Evolutionary conservation across 2,113 vertebrate species (phyloP).

Genomic region (Hemiscyllium ocellatum): DNA sequence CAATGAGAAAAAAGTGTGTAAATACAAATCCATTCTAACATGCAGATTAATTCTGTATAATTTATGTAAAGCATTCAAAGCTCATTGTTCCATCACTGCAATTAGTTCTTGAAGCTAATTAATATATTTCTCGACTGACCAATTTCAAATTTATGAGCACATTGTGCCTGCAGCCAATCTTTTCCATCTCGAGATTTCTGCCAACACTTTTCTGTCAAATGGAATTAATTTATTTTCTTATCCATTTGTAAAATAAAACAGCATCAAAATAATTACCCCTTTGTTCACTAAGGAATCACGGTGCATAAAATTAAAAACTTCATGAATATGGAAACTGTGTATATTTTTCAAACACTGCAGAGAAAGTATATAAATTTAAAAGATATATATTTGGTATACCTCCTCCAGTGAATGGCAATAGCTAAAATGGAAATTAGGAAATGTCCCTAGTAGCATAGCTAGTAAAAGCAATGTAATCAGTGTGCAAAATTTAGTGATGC

Average conservation of each 20-base stretch:
- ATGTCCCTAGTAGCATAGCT: not conserved
- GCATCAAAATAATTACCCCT: slow-evolving; percentile 7
- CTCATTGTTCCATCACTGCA: slow-evolving; percentile 8
- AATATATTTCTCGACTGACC: slow-evolving; percentile 30
- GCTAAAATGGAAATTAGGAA: slow-evolving; percentile 11
- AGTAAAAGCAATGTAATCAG: not conserved
- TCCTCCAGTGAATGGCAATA: not conserved
- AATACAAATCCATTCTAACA: not conserved
- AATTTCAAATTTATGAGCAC: not conserved
- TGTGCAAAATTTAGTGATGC: not conserved
- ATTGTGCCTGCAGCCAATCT: slow-evolving; percentile 3
- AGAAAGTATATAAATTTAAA: slow-evolving; percentile 3
- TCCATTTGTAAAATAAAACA: not conserved
- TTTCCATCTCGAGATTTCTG: not conserved
- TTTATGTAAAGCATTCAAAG: slow-evolving; percentile 24
- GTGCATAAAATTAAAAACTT: slow-evolving; percentile 10
- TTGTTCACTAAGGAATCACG: not conserved
- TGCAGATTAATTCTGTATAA: not conserved
- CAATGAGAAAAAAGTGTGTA: not conserved
- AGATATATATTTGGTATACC: not conserved
- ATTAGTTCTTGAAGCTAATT: slow-evolving; percentile 27
- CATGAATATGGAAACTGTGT: not conserved
- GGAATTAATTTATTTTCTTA: not conserved
- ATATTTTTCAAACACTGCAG: slow-evolving; percentile 7
- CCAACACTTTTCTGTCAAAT: slow-evolving; percentile 13